Evolutionary conservation across 2,888 invertebrate species (phyloP).

Genomic region (Caenorhabditis auriculariae): DNA sequence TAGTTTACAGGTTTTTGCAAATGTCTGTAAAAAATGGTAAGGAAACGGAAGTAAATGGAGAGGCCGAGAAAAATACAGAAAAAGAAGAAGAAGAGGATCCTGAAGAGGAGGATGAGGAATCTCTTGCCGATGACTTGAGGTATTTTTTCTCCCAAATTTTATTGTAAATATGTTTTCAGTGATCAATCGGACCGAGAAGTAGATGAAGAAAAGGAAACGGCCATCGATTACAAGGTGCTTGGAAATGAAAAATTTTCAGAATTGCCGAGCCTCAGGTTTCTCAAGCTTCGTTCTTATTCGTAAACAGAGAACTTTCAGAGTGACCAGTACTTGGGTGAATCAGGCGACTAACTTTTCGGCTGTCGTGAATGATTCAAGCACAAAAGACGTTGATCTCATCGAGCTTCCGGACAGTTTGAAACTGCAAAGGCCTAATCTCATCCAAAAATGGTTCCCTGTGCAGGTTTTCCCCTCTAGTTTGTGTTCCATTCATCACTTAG

Average conservation of each 20-base stretch:
- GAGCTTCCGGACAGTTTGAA: conserved; percentile 25
- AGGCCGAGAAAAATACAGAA: no score
- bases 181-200: not conserved
- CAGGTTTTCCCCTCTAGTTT: no score
- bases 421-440: conserved; percentile 1
- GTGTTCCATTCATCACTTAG: no score
- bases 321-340: conserved; percentile 46
- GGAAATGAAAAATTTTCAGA: conserved; percentile 26
- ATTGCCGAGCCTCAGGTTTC: conserved; percentile 28
- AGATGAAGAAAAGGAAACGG: not conserved
- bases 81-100: not conserved
- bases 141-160: not conserved
- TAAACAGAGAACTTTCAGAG: conserved; percentile 27
- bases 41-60: no score
- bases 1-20: no score
- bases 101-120: not conserved
- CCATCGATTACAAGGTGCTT: conserved; percentile 20
- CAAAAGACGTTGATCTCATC: conserved; percentile 27
- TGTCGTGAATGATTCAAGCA: conserved; percentile 26
- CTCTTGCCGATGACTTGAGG: not conserved
- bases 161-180: not conserved
- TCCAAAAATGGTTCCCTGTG: conserved; percentile 57
- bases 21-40: no score
- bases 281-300: not conserved
- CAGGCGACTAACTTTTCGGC: conserved; percentile 49